These are phyloP conservation scores for Microcebus tavaratra DNA, from an alignment of 2,113 vertebrate species.

Conservation along the genomic window DNA sequence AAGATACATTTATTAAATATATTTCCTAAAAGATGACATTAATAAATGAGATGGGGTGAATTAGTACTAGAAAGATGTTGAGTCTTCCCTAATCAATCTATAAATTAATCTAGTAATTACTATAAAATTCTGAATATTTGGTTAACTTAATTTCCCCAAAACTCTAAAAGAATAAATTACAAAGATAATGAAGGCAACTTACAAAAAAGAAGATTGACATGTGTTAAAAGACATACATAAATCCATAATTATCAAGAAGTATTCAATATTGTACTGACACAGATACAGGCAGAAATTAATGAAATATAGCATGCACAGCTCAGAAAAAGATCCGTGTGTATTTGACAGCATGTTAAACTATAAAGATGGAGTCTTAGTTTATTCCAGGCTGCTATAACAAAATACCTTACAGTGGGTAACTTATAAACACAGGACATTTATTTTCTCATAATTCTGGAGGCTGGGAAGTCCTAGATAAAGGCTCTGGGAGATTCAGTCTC, in stretches of 20 bases:
- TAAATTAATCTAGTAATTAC: neutral
- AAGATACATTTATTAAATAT: neutral
- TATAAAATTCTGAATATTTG: neutral
- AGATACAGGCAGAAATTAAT: neutral
- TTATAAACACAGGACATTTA: neutral
- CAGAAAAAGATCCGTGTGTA: neutral
- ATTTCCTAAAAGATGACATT: neutral
- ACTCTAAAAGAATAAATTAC: neutral
- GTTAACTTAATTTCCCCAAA: neutral
- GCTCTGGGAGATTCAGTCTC: neutral
- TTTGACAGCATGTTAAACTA: neutral
- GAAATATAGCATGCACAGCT: fast-evolving
- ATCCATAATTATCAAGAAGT: neutral
- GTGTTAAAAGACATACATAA: neutral
- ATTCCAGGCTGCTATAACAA: neutral
- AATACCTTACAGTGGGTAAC: neutral
- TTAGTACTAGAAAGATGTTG: neutral
- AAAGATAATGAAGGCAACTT: neutral
- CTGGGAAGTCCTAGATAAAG: neutral
- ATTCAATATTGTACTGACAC: neutral
- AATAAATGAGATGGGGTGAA: neutral
- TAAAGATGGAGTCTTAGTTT: neutral
- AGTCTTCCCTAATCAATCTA: neutral
- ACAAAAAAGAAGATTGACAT: neutral
- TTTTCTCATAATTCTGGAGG: neutral